Evolutionary conservation across 2,797 vertebrate genomes (phyloP).

Genomic region (Gallinago solitaria): DNA sequence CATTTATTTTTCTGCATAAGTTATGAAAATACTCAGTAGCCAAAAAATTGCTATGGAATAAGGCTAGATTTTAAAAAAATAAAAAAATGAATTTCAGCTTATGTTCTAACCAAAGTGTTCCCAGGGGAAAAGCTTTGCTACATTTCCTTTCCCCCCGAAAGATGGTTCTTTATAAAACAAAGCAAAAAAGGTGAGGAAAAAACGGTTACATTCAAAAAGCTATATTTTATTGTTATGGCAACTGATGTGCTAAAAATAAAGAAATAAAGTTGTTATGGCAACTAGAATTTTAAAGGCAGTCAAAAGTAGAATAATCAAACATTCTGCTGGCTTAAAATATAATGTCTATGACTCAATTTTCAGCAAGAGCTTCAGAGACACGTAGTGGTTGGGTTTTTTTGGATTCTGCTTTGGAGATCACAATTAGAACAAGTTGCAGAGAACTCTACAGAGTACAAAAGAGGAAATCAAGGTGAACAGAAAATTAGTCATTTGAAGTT

Average conservation of each 20-base stretch:
- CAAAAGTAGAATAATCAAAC: slow-evolving; percentile 81
- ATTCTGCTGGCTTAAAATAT: slow-evolving; percentile 77
- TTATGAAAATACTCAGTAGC: slow-evolving; percentile 3
- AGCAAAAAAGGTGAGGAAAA: slow-evolving; percentile 25
- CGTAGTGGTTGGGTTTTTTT: slow-evolving; percentile 23
- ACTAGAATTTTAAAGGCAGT: slow-evolving; percentile 81
- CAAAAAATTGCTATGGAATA: neutral
- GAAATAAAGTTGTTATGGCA: slow-evolving; percentile 87
- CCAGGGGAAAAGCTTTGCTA: slow-evolving; percentile 27
- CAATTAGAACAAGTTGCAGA: slow-evolving; percentile 8
- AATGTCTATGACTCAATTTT: slow-evolving; percentile 79
- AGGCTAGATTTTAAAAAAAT: neutral
- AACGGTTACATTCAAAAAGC: slow-evolving; percentile 69
- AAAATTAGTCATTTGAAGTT: neutral
- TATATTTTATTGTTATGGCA: slow-evolving; percentile 82
- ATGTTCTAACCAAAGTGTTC: slow-evolving; percentile 28
- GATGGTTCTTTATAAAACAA: slow-evolving; percentile 43
- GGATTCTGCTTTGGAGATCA: slow-evolving; percentile 11
- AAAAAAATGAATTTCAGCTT: neutral
- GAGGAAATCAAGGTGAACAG: neutral
- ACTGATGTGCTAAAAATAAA: slow-evolving; percentile 81
- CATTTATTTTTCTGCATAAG: neutral
- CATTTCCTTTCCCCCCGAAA: neutral
- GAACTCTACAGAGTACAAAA: neutral
- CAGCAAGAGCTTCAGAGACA: slow-evolving; percentile 66